Evolutionary conservation across 2,113 vertebrate genomes (phyloP).

Genomic region (Psilopogon haemacephalus): DNA sequence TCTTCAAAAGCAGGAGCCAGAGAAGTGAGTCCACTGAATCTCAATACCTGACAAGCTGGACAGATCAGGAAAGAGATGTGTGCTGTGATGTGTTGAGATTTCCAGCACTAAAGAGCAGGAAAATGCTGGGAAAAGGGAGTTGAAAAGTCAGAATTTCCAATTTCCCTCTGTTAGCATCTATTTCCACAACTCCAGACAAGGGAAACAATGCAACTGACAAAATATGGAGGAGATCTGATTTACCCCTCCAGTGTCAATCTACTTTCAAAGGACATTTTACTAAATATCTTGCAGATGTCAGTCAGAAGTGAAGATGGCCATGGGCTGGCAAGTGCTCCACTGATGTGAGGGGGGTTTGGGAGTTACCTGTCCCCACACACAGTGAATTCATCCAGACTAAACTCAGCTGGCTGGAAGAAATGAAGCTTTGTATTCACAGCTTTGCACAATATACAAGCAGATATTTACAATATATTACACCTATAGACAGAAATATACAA

Average conservation of each 20-base stretch:
- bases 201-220: neutral
- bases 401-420: too few relatives aligned
- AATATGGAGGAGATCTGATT: neutral
- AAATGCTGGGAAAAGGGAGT: neutral
- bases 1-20: neutral
- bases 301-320: neutral
- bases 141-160: neutral
- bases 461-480: too few relatives aligned
- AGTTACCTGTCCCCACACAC: too few relatives aligned
- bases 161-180: neutral
- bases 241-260: neutral
- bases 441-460: too few relatives aligned
- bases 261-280: neutral
- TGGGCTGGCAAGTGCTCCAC: neutral
- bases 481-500: too few relatives aligned
- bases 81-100: neutral
- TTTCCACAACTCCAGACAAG: neutral
- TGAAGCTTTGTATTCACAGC: too few relatives aligned
- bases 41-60: neutral
- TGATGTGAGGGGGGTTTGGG: too few relatives aligned
- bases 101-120: neutral
- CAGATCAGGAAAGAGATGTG: neutral
- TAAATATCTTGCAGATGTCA: neutral
- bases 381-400: too few relatives aligned
- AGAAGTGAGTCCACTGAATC: neutral